phyloP scores from a whole-genome alignment of 2,797 vertebrate genomes.

The Zenarchopterus dispar region DNA sequence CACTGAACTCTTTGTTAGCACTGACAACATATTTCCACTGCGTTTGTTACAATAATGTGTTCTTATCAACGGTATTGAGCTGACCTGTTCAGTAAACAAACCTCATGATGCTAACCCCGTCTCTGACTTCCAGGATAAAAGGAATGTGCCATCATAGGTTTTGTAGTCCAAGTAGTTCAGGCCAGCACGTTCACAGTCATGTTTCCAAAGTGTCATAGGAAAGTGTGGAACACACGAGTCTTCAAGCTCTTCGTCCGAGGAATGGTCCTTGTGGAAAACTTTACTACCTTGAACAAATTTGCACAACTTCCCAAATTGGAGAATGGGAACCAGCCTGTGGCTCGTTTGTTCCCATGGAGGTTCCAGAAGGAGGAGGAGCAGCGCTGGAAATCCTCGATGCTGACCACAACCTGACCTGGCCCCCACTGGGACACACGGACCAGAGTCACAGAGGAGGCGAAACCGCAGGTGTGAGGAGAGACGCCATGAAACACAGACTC shows the following conservation, averaged over 20 bases:
- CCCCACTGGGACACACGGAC: slow-evolving; percentile 72
- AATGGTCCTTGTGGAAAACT: slow-evolving; percentile 59
- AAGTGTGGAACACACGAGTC: slow-evolving; percentile 78
- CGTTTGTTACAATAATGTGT: not conserved
- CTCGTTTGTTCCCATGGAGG: slow-evolving; percentile 52
- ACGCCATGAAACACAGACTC: slow-evolving; percentile 73
- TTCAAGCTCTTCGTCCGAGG: slow-evolving; percentile 68
- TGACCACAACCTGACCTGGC: slow-evolving; percentile 69
- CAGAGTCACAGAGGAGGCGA: slow-evolving; percentile 72
- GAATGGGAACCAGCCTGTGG: slow-evolving; percentile 48
- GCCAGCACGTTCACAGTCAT: slow-evolving; percentile 11
- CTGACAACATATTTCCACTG: no score
- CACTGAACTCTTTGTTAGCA: not conserved
- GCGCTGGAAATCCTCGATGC: slow-evolving; percentile 78
- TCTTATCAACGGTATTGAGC: not conserved
- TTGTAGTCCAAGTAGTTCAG: not conserved
- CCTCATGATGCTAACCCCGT: not conserved
- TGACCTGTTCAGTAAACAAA: no score
- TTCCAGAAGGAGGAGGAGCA: slow-evolving; percentile 77
- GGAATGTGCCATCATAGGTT: not conserved
- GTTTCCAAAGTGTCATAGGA: slow-evolving; percentile 67
- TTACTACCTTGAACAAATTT: slow-evolving; percentile 68
- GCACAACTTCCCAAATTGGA: slow-evolving; percentile 53
- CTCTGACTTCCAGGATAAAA: no score
- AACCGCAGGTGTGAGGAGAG: slow-evolving; percentile 60